phyloP scores from a whole-genome alignment of 2,888 invertebrate species.

The Poecilus cupreus region DNA sequence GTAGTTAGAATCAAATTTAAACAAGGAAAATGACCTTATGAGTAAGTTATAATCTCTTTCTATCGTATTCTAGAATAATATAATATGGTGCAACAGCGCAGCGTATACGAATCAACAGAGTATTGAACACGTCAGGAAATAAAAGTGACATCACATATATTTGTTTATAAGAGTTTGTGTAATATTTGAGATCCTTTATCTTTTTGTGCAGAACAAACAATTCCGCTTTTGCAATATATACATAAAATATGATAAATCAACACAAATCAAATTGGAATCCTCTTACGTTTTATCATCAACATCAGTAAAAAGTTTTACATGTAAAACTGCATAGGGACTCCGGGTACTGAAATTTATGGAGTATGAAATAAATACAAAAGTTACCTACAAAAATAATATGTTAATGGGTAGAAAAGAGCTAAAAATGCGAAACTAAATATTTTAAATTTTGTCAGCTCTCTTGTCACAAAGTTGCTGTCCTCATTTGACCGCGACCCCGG shows the following conservation, averaged over 20 bases:
- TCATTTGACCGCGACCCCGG: constrained; percentile 18
- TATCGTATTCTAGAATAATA: constrained; percentile 3
- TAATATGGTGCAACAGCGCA: constrained; percentile 11
- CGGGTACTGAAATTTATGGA: too few relatives aligned
- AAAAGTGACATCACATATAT: constrained; percentile 13
- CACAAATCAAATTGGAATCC: too few relatives aligned
- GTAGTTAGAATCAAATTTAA: not conserved
- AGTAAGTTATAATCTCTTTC: not conserved
- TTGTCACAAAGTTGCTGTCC: not conserved
- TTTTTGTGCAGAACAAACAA: not conserved
- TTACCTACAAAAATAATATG: too few relatives aligned
- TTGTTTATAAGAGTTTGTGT: not conserved
- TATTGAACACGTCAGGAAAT: not conserved
- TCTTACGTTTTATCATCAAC: too few relatives aligned
- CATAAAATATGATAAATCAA: constrained; percentile 6
- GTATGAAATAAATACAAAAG: too few relatives aligned
- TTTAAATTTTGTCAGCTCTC: not conserved
- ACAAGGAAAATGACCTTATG: constrained; percentile 4
- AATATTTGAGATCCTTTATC: not conserved
- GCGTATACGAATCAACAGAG: not conserved
- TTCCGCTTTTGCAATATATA: constrained; percentile 1
- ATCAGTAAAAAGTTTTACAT: too few relatives aligned
- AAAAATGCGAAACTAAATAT: too few relatives aligned
- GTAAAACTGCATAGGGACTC: too few relatives aligned
- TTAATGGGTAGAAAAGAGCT: too few relatives aligned